phyloP scores from a whole-genome alignment of 2,797 vertebrate species.

The Cyclura pinguis region DNA sequence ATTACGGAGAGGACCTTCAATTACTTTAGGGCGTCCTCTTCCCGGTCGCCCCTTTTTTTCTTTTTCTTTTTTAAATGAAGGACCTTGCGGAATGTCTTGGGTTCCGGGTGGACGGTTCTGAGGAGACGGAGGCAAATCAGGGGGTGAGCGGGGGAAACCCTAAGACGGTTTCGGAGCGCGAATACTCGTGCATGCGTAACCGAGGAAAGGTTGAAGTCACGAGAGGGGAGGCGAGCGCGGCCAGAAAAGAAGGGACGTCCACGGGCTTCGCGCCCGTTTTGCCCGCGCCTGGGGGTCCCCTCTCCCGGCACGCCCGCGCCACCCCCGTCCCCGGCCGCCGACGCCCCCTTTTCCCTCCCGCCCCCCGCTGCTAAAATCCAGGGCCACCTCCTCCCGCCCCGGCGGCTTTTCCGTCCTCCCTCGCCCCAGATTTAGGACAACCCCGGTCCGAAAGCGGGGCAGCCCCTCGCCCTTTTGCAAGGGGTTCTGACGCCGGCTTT shows the following conservation, averaged over 20 bases:
- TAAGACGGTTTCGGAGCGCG: background rate
- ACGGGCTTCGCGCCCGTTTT: background rate
- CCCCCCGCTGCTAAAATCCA: too few species aligned
- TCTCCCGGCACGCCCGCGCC: too few species aligned
- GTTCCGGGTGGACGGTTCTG: background rate
- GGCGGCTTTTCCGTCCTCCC: background rate
- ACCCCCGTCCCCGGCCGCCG: too few species aligned
- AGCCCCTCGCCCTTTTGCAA: too few species aligned
- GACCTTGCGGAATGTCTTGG: background rate
- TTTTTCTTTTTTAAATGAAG: background rate
- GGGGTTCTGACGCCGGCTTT: too few species aligned
- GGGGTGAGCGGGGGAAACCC: background rate
- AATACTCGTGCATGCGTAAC: background rate
- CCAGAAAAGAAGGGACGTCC: constrained; percentile 22
- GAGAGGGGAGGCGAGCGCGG: constrained; percentile 75
- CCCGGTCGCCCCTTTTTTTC: background rate
- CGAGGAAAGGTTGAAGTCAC: constrained; percentile 48
- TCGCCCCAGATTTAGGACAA: background rate
- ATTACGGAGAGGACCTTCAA: background rate
- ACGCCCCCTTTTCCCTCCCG: too few species aligned
- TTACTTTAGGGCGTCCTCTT: background rate
- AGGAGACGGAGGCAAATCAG: background rate
- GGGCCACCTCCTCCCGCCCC: background rate
- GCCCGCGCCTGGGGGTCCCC: too few species aligned
- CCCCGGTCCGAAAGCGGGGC: too few species aligned